A percentile compares a stretch with the other conserved stretches of the same genome.
These are phyloP conservation scores for Mythimna lalbum DNA, from an alignment of 2,888 invertebrate species.

Conservation along the genomic window DNA sequence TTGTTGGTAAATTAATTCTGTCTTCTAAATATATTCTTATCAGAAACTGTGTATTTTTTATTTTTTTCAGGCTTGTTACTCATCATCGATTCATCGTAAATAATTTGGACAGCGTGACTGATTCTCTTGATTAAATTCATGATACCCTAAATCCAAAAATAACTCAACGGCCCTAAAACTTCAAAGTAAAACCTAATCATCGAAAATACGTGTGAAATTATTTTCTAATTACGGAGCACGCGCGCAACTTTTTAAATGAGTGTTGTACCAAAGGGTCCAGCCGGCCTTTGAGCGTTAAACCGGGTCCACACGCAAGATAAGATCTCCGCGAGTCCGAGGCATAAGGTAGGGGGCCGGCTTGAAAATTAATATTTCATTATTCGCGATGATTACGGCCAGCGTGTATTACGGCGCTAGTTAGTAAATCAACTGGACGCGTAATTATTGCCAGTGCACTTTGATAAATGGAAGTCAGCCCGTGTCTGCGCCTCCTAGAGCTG, in stretches of 20 bases:
- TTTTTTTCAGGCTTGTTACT: not conserved
- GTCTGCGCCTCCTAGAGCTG: slow-evolving; percentile 40
- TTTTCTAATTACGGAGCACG: slow-evolving; percentile 53
- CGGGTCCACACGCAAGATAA: slow-evolving; percentile 59
- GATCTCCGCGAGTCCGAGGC: slow-evolving; percentile 48
- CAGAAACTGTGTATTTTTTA: not conserved
- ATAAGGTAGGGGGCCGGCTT: slow-evolving; percentile 51
- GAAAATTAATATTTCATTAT: slow-evolving; percentile 66
- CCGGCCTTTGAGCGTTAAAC: slow-evolving; percentile 38
- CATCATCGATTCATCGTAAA: not conserved
- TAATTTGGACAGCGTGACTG: not conserved
- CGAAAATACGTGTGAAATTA: slow-evolving; percentile 60
- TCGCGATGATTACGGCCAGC: slow-evolving; percentile 62
- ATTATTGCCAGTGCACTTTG: slow-evolving; percentile 60
- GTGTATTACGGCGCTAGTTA: slow-evolving; percentile 65
- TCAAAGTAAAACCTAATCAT: slow-evolving; percentile 31
- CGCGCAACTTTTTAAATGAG: slow-evolving; percentile 59
- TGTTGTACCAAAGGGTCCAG: slow-evolving; percentile 49
- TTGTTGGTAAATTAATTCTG: not conserved
- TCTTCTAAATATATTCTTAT: not conserved
- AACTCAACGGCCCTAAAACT: not conserved
- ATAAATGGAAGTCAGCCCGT: slow-evolving; percentile 52
- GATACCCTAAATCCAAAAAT: slow-evolving; percentile 11
- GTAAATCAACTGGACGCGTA: slow-evolving; percentile 70
- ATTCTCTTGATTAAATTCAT: slow-evolving; percentile 2